Base-by-base conservation (phyloP, 2,797 vertebrate species). In the Hydrocynus forskahlii region DNA sequence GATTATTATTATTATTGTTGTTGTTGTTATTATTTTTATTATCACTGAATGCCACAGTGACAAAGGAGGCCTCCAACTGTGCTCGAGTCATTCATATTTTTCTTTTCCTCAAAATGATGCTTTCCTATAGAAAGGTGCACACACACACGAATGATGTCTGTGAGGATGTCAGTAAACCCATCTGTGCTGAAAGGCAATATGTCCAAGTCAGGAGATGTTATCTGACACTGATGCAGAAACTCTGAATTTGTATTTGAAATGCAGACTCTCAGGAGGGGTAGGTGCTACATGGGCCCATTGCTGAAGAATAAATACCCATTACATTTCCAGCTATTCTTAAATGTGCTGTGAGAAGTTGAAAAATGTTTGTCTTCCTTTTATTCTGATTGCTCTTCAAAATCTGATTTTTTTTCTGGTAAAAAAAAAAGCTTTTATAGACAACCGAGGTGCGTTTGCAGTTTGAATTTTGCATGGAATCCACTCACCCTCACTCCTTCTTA, bases 401-500 rank as follows among this genome's bases (percentile, higher is more conserved):
- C 64, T 12, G 38, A 48, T 21, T 21, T 16, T 78, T 76, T 19
- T 63, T 43, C 68, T 38, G 12, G n/a, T 4, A 29, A 29, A 29
- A 29, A 29, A 29, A 35, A 48, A 79, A 78, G 48, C 72, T 81
- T 62, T 59, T 48, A 2, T 55, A 60, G 63, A 85, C 57, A 23
- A 23, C 79, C 50, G 43, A 85, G 80, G 71, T 86, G 71, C 66
- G 70, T 29, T 79, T 84, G 13, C 67, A 75, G 72, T 78, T 67
- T 75, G 50, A 59, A 69, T 87, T 75, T 35, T 25, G 48, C 23
- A 79, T 54, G 71, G 43, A 81, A 81, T 75, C 60, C 25, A 76
- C 75, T 80, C 73, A 72, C 81, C 83, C 63, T 55, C 62, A 64
- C 83, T 81, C 83, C 83, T 84, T 90, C 82, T 86, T 85, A 86